A percentile compares a stretch with the other conserved stretches of the same genome.
phyloP scores from a whole-genome alignment of 2,113 vertebrate species.

The Lipophrys pholis region DNA sequence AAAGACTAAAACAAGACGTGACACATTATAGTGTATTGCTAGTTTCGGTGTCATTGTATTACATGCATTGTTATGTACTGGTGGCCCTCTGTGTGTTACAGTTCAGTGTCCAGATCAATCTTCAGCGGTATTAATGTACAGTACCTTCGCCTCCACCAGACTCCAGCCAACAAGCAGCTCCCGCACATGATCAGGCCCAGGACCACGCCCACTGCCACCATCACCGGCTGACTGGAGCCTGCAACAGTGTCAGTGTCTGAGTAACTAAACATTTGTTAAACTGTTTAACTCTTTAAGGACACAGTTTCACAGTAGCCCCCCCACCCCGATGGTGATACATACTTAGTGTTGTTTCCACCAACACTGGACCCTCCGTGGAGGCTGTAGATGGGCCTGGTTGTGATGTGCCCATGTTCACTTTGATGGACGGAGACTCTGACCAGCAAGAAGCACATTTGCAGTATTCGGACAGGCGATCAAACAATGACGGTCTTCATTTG shows the following conservation, averaged over 20 bases:
- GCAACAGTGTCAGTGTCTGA: constrained; percentile 8
- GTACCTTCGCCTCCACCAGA: constrained; percentile 87
- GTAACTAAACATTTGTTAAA: no score
- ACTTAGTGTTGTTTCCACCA: constrained; percentile 74
- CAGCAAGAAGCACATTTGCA: neutral
- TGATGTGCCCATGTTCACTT: constrained; percentile 22
- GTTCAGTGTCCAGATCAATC: no score
- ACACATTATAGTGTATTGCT: no score
- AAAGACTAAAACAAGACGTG: no score
- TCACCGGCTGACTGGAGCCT: constrained; percentile 77
- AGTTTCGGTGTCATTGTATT: no score
- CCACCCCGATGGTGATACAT: no score
- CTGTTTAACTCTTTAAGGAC: no score
- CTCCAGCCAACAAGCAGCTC: constrained; percentile 82
- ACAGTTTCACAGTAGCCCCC: no score
- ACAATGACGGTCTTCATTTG: neutral
- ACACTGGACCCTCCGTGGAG: constrained; percentile 63
- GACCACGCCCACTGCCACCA: constrained; percentile 82
- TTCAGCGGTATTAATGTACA: neutral
- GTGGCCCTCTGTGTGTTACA: no score
- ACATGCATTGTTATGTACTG: no score
- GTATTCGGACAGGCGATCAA: neutral
- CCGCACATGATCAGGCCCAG: constrained; percentile 82
- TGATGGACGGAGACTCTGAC: constrained; percentile 53
- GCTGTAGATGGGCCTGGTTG: constrained; percentile 28